Percentiles rank a stretch among this genome's conserved stretches.
These are phyloP conservation scores for Drosophila serrata DNA, from an alignment of 1,140 invertebrate genomes.

Conservation along the genomic window DNA sequence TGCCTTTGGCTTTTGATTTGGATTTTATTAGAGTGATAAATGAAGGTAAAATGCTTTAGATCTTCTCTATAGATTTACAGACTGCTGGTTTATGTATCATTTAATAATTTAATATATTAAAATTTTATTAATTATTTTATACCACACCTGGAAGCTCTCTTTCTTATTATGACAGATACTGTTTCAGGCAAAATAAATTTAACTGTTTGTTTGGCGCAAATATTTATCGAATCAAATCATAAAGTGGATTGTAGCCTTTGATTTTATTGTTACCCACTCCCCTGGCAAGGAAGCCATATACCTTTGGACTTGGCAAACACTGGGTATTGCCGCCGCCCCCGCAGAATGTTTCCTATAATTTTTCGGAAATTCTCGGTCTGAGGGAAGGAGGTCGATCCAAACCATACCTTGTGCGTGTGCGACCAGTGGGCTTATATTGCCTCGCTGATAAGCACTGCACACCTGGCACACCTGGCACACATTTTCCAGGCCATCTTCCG, in stretches of 20 bases:
- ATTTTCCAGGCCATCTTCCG: slow-evolving; percentile 14
- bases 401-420: slow-evolving; percentile 28
- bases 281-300: slow-evolving; percentile 21
- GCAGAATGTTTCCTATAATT: slow-evolving; percentile 19
- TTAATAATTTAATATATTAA: neutral
- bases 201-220: neutral
- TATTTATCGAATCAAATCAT: neutral
- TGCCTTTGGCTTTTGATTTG: neutral
- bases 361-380: slow-evolving; percentile 9
- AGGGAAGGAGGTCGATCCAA: slow-evolving; percentile 9
- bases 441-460: slow-evolving; percentile 51
- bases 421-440: slow-evolving; percentile 27
- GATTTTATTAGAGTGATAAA: slow-evolving; percentile 7
- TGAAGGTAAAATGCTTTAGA: neutral
- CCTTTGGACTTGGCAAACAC: slow-evolving; percentile 21
- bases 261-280: slow-evolving; percentile 18
- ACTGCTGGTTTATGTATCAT: neutral
- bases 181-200: neutral
- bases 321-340: slow-evolving; percentile 24
- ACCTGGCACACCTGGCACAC: slow-evolving; percentile 55
- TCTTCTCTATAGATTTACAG: neutral
- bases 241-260: slow-evolving; percentile 3
- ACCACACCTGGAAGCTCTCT: neutral
- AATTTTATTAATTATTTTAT: neutral
- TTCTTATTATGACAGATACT: neutral